phyloP scores from a whole-genome alignment of 1,140 invertebrate species.

The Colletes gigas region DNA sequence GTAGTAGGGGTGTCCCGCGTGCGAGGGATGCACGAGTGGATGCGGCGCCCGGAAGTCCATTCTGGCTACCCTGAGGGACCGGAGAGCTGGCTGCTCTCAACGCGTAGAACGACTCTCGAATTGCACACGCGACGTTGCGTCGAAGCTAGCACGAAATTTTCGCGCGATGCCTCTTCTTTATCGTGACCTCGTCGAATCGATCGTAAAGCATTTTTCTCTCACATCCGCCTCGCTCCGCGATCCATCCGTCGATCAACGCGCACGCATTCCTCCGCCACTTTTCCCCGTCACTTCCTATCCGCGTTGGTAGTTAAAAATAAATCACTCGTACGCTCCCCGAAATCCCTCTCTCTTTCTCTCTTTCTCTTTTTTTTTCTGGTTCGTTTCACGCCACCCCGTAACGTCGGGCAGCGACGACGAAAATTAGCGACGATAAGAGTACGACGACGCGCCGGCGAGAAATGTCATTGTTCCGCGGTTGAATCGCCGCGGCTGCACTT shows the following conservation, averaged over 20 bases:
- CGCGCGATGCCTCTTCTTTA: conserved; percentile 45
- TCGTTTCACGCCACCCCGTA: background rate
- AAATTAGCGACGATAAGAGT: conserved; percentile 3
- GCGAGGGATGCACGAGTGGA: conserved; percentile 76
- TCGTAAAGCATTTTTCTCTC: conserved; percentile 51
- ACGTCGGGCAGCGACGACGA: no score
- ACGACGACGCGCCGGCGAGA: background rate
- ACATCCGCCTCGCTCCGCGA: background rate
- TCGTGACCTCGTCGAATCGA: conserved; percentile 30
- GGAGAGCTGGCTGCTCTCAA: conserved; percentile 13
- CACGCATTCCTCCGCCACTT: background rate
- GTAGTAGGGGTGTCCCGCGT: conserved; percentile 76
- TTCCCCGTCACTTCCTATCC: background rate
- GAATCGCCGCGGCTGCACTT: background rate
- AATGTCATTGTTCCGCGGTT: background rate
- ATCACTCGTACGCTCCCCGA: background rate
- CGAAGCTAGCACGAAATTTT: conserved; percentile 12
- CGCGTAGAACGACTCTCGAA: conserved; percentile 20
- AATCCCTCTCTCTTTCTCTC: background rate
- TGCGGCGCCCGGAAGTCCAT: conserved; percentile 79
- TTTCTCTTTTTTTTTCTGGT: no score
- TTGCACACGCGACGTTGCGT: conserved; percentile 21
- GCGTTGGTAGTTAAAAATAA: conserved; percentile 31
- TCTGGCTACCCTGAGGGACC: conserved; percentile 36
- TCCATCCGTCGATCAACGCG: background rate